A percentile compares a stretch with the other conserved stretches of the same genome.
Conservation (phyloP, 2,797 vertebrate genomes). For the Gambusia yucatana region DNA sequence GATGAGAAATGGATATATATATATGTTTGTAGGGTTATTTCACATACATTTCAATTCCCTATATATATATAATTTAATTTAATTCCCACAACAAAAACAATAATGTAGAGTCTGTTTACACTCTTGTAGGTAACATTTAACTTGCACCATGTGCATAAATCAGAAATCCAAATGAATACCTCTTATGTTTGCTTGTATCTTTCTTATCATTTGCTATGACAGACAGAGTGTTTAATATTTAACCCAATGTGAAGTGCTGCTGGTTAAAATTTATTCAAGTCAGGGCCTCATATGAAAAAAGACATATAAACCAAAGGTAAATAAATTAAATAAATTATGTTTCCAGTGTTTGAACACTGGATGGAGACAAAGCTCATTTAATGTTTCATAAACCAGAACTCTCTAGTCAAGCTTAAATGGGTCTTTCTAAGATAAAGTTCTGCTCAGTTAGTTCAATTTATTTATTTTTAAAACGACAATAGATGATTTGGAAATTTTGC, state of each 20-base stretch:
- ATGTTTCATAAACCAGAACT: not conserved
- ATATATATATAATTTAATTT: no score
- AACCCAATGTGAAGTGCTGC: conserved; percentile 31
- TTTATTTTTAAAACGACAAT: not conserved
- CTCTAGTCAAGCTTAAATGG: not conserved
- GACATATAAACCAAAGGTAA: conserved; percentile 13
- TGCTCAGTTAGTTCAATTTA: not conserved
- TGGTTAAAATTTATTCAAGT: conserved; percentile 52
- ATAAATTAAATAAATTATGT: conserved; percentile 10
- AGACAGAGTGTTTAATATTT: conserved; percentile 57
- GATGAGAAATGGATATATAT: not conserved
- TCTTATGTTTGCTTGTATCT: conserved; percentile 27
- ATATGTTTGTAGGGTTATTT: no score
- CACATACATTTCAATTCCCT: no score
- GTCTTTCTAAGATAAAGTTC: not conserved
- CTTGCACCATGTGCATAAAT: not conserved
- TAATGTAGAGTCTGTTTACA: not conserved
- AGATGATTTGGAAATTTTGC: not conserved
- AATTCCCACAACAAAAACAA: not conserved
- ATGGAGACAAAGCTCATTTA: conserved; percentile 20
- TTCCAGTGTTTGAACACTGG: conserved; percentile 16
- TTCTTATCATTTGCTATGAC: conserved; percentile 39
- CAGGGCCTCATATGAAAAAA: conserved; percentile 25
- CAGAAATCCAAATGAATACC: not conserved
- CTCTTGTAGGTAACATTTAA: not conserved